Base-by-base conservation (phyloP, 1,140 invertebrate genomes). In the Triops longicaudatus region DNA sequence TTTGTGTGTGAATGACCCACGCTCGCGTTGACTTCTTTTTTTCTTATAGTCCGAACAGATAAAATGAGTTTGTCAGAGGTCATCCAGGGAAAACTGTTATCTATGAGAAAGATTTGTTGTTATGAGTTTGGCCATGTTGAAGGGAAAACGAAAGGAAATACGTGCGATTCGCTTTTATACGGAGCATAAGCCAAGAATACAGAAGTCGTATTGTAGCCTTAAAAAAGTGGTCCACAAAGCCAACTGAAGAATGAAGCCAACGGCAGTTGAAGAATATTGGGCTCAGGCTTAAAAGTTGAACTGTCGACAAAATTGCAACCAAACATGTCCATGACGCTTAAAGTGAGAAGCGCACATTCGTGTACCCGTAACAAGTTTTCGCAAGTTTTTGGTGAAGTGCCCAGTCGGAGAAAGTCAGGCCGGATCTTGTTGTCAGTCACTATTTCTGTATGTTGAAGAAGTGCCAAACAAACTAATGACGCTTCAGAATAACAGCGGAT, bases 61-160 rank as follows among this genome's bases (percentile, higher is more conserved):
- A 63, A 63, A 22, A 63, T 63, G 50, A 63, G 50, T 63, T 63
- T 63, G 50, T 63, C 50, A 63, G 50, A 63, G 50, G 50, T 63
- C 17, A 22, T 63, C 50, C 50, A 63, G 50, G 50, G 50, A 63
- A 22, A 37, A 63, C 50, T 22, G 50, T 63, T 63, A 63, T 63
- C 50, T 14, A 63, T 63, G 17, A 22, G 50, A 63, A 63, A 63
- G 50, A 63, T 63, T 63, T 63, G 50, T 63, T 63, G 50, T 63
- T 63, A 63, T 63, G 31, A 63, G 50, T 17, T 63, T 63, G 50
- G 14, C 50, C 50, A 63, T 63, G 50, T 63, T 63, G 50, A 63
- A n/a, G 50, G 50, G 22, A 63, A 22, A 63, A 63, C 4, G 22
- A 63, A 22, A 63, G 17, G 31, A 37, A 37, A 37, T 37, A 37